Percentiles rank a stretch among this genome's conserved stretches.
phyloP scores from a whole-genome alignment of 2,888 invertebrate genomes.

The Cordylochernes scorpioides region DNA sequence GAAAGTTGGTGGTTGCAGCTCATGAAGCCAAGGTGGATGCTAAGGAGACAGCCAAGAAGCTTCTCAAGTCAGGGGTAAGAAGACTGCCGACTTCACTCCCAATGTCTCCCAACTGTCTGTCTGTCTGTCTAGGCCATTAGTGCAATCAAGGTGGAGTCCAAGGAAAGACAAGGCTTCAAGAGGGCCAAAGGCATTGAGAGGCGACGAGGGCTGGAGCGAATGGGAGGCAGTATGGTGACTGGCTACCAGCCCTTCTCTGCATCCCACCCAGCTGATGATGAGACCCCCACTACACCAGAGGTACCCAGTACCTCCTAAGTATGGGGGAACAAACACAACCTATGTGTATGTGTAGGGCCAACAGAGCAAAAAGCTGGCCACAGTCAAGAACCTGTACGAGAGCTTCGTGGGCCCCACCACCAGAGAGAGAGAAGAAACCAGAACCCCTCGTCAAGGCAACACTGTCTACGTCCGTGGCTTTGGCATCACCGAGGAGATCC shows the following conservation, averaged over 20 bases:
- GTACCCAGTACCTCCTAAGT: conserved; percentile 17
- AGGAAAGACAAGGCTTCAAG: conserved; percentile 70
- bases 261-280: conserved; percentile 40
- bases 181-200: conserved; percentile 56
- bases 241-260: conserved; percentile 78
- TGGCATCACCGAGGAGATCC: conserved; percentile 47
- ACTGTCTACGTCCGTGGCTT: conserved; percentile 55
- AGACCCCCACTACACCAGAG: conserved; percentile 19
- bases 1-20: conserved; percentile 77
- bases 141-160: conserved; percentile 22
- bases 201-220: conserved; percentile 27
- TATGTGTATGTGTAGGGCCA: conserved; percentile 1
- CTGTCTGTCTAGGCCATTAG: conserved; percentile 19
- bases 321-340: conserved; percentile 1
- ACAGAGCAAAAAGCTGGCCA: too few species aligned
- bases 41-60: conserved; percentile 70
- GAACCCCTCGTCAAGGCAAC: conserved; percentile 41
- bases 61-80: conserved; percentile 70
- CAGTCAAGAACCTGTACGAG: conserved; percentile 33
- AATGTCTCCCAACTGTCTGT: conserved; percentile 1
- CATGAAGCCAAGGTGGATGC: conserved; percentile 64
- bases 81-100: not conserved
- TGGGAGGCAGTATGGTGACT: conserved; percentile 35
- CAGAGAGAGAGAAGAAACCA: conserved; percentile 23
- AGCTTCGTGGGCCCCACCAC: conserved; percentile 43